A percentile compares a stretch with the other conserved stretches of the same genome.
phyloP scores from a whole-genome alignment of 53 echinoderm and acorn worm species.

The Astropecten irregularis region DNA sequence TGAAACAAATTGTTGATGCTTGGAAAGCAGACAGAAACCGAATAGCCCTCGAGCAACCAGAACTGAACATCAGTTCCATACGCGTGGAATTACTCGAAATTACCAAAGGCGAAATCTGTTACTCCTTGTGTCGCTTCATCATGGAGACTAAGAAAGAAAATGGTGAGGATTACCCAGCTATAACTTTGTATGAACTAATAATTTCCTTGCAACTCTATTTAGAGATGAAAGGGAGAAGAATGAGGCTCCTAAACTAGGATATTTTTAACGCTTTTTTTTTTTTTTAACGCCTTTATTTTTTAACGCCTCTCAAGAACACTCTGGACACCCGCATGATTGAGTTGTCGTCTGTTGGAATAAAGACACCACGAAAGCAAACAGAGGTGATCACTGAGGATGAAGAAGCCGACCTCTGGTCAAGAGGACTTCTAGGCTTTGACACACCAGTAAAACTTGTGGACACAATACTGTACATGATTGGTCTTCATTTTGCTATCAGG shows the following conservation, averaged over 20 bases:
- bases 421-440: not conserved
- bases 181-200: conserved; percentile 7
- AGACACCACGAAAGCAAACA: not conserved
- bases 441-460: not conserved
- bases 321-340: not conserved
- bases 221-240: conserved; percentile 8
- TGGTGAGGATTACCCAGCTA: conserved; percentile 2
- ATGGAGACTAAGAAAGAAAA: conserved; percentile 17
- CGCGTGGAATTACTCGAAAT: not conserved
- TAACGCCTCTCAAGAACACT: not conserved
- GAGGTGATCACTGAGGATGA: not conserved
- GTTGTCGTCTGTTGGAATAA: not conserved
- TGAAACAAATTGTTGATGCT: too few species aligned
- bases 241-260: conserved; percentile 1
- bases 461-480: not conserved
- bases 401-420: not conserved
- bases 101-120: not conserved
- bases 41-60: not conserved
- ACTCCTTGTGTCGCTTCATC: conserved; percentile 9
- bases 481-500: conserved; percentile 23
- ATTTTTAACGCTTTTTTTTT: too few species aligned
- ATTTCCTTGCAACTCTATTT: conserved; percentile 20
- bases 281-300: too few species aligned
- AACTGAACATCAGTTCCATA: not conserved
- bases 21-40: not conserved